Evolutionary conservation across 2,113 vertebrate species (phyloP).

Genomic region (Neomonachus schauinslandi): DNA sequence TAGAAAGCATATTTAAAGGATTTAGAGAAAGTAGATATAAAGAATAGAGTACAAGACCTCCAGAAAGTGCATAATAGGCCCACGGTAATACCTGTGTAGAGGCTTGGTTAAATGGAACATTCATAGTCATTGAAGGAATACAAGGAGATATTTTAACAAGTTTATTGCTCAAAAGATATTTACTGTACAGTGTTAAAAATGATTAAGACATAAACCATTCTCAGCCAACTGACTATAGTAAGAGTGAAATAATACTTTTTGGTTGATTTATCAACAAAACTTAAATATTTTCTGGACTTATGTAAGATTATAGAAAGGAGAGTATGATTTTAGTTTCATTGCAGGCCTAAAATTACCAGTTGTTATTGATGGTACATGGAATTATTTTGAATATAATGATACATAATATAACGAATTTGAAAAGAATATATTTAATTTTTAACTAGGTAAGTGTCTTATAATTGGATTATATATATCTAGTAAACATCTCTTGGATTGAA

Average conservation of each 20-base stretch:
- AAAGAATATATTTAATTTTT: conserved; percentile 18
- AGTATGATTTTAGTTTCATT: conserved; percentile 31
- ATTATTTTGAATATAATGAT: conserved; percentile 28
- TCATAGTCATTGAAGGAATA: not conserved
- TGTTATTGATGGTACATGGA: not conserved
- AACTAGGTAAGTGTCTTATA: not conserved
- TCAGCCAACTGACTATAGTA: not conserved
- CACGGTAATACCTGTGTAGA: not conserved
- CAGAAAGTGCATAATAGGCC: not conserved
- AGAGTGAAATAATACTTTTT: conserved; percentile 25
- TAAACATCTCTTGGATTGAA: conserved; percentile 28
- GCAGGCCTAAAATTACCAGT: not conserved
- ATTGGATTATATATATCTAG: not conserved
- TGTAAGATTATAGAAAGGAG: not conserved
- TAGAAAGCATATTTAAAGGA: conserved; percentile 20
- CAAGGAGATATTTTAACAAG: not conserved
- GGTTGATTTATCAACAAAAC: conserved; percentile 26
- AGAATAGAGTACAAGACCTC: not conserved
- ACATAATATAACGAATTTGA: conserved; percentile 10
- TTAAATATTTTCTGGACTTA: conserved; percentile 30
- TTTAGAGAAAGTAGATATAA: conserved; percentile 29
- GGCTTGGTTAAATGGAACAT: not conserved
- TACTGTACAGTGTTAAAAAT: conserved; percentile 22
- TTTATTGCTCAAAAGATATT: conserved; percentile 25
- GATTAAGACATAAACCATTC: not conserved